Base-by-base conservation (phyloP, 2,888 invertebrate genomes). In the Eristalis intricaria region DNA sequence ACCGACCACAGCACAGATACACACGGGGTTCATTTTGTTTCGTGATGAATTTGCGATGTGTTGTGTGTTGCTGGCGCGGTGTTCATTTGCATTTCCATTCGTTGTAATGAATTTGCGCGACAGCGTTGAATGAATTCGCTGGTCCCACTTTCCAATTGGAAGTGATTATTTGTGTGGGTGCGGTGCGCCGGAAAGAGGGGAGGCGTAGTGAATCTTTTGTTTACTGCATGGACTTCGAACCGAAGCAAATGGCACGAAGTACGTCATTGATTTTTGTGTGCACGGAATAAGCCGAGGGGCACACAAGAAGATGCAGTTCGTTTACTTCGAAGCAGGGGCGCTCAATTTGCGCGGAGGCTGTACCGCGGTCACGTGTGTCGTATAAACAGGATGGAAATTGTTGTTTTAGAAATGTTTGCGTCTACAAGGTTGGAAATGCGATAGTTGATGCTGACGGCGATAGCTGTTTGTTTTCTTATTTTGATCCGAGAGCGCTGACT, bases 21-120 rank as follows among this genome's bases (percentile, higher is more conserved):
- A 81, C 63, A 43, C 65, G 10, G 1, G 19, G 58, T 84, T 84
- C 84, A 84, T 70, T 84, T 15, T 4, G 15, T 38, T 13, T 32
- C 32, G 38, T 38, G 79, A 84, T 84, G 79, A 84, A 79, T 78
- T 65, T 66, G 5, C 23, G 29, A 38, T 23, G 43, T 84, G 84
- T 75, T 79, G 84, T 23, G 43, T 84, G 84, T 75, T 79, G 84
- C 84, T 56, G 26, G 43, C 11, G 50, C 19, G 43, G 32, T n/a
- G 43, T 84, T 69, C 84, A 79, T 60, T 56, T 60, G 60, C n/a
- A 35, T 13, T 77, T 73, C 40, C 63, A 75, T 63, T 69, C 58
- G 69, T 11, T 7, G 35, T 58, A 7, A 63, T 63, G 32, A 63
- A 50, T 50, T 19, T 19, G 50, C 50, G 50, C 50, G 50, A 32